Evolutionary conservation across 2,113 vertebrate species (phyloP).

Genomic region (Noctilio leporinus): DNA sequence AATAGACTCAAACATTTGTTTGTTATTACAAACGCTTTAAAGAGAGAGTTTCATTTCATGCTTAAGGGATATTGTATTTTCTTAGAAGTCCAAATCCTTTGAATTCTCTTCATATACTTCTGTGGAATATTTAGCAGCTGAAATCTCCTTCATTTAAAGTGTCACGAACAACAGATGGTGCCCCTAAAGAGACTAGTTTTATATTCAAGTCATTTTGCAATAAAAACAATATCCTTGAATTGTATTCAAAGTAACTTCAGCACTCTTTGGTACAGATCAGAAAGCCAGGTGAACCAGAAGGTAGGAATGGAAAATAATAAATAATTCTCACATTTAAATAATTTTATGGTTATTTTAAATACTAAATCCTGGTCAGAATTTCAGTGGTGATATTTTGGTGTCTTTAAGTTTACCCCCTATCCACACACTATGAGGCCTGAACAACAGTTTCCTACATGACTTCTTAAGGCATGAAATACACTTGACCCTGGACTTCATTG

Average conservation of each 20-base stretch:
- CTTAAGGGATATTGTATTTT: conserved; percentile 54
- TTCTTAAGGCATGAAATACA: neutral
- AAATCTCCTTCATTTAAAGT: conserved; percentile 71
- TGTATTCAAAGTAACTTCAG: conserved; percentile 45
- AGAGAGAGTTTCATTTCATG: conserved; percentile 34
- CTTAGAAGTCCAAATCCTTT: conserved; percentile 56
- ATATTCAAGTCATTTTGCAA: conserved; percentile 54
- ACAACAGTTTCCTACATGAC: neutral
- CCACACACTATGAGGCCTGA: neutral
- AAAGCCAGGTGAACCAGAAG: conserved; percentile 9
- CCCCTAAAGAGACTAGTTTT: conserved; percentile 68
- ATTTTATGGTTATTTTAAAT: neutral
- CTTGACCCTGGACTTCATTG: neutral
- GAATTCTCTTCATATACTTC: conserved; percentile 66
- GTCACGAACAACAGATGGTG: conserved; percentile 70
- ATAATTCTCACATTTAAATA: conserved; percentile 4
- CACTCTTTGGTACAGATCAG: conserved; percentile 22
- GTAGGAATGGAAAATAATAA: neutral
- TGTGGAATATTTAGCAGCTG: conserved; percentile 67
- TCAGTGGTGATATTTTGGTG: neutral
- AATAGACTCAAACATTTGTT: conserved; percentile 49
- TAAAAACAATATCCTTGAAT: conserved; percentile 53
- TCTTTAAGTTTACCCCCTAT: neutral
- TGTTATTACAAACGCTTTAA: conserved; percentile 42
- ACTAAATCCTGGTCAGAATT: neutral